A percentile compares a stretch with the other conserved stretches of the same genome.
phyloP scores from a whole-genome alignment of 2,797 vertebrate genomes.

The Anguilla obscura region DNA sequence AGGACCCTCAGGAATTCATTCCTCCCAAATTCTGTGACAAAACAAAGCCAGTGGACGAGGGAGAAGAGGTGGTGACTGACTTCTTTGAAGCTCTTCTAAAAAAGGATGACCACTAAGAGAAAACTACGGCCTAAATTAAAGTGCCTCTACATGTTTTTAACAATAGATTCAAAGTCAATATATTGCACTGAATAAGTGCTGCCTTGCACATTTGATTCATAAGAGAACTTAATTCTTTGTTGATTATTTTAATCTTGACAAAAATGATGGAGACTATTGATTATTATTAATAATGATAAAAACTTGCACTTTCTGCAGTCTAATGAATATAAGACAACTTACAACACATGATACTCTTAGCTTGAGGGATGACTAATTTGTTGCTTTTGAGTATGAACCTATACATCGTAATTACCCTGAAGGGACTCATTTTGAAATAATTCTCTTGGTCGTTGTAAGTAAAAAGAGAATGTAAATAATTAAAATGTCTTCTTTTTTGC shows the following conservation, averaged over 20 bases:
- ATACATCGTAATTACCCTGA: too few relatives aligned
- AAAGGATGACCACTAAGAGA: background rate
- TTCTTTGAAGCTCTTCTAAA: slow-evolving; percentile 43
- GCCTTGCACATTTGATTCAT: background rate
- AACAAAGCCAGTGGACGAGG: slow-evolving; percentile 18
- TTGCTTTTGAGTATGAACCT: too few relatives aligned
- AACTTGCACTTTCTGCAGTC: background rate
- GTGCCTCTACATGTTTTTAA: background rate
- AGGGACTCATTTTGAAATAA: too few relatives aligned
- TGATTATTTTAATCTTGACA: background rate
- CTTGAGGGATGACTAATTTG: too few relatives aligned
- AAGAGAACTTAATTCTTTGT: background rate
- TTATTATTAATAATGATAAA: background rate
- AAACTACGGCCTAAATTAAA: background rate
- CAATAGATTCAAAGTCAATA: background rate
- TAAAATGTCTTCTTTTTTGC: too few relatives aligned
- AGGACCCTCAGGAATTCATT: slow-evolving; percentile 50
- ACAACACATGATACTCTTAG: background rate
- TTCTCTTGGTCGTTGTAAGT: too few relatives aligned
- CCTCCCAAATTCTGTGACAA: slow-evolving; percentile 52
- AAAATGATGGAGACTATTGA: background rate
- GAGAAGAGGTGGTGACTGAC: background rate
- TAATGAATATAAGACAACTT: background rate
- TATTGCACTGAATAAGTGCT: slow-evolving; percentile 36
- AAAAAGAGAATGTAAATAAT: too few relatives aligned